Base-by-base conservation (phyloP, 2,797 vertebrate species). In the Synanceia verrucosa region DNA sequence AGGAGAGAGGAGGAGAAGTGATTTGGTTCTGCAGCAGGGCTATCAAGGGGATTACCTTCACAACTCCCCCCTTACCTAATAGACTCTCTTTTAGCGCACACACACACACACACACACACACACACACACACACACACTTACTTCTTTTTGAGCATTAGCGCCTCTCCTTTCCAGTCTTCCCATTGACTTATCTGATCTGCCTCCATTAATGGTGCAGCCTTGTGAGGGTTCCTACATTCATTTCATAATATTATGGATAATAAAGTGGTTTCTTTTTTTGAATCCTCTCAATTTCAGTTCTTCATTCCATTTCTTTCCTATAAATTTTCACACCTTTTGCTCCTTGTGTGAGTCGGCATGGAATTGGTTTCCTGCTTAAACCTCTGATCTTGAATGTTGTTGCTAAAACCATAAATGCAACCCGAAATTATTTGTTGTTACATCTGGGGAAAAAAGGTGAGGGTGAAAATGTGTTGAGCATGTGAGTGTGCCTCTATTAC, bases 31-130 rank as follows among this genome's bases (percentile, higher is more conserved):
- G 73, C 65, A 16, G 43, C 55, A 53, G 61, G 67, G 71, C 78
- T 75, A 76, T 84, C 75, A 71, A 55, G 78, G 76, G 86, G 83
- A 90, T 91, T 90, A 87, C 76, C 77, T 84, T 75, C 79, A 78
- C 70, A 77, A 63, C 75, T 81, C 73, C 79, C 77, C 76, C 79
- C 70, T n/a, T 62, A 60, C 64, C 84, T 82, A 86, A 90, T 87
- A 77, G 72, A 85, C 74, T 83, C 62, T 73, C 81, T 64, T n/a
- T n/a, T n/a, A n/a, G n/a, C n/a, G n/a, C 72, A 55, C 78, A 75
- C 65, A 75, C 51, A 52, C 80, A 61, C 71, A 51, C 44, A n/a
- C 72, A 55, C 78, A 75, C 65, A 75, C 51, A 52, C 80, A 61
- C 71, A 51, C 44, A n/a, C 72, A 55, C 78, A 75, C 65, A 75